phyloP scores from a whole-genome alignment of 2,113 vertebrate genomes.

The Sceloporus undulatus region DNA sequence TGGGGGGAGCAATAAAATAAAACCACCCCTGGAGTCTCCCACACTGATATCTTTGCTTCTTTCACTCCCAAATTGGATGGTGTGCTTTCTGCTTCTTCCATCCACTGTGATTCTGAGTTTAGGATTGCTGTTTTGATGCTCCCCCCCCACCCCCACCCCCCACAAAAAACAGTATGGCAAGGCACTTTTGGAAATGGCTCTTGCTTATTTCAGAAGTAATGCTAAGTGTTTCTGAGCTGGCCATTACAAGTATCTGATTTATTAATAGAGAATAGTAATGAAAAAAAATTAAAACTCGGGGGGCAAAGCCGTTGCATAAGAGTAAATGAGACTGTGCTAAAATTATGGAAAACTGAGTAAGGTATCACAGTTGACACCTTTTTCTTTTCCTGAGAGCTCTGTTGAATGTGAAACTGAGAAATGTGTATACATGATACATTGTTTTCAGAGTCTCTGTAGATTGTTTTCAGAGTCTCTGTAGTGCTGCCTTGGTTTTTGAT shows the following conservation, averaged over 20 bases:
- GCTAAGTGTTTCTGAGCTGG: constrained; percentile 1
- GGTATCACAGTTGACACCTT: constrained; percentile 15
- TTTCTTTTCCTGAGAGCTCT: not conserved
- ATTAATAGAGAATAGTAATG: not conserved
- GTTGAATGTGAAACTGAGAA: constrained; percentile 15
- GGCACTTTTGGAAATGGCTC: not conserved
- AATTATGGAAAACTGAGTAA: not conserved
- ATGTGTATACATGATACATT: constrained; percentile 6
- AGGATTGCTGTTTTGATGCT: not conserved
- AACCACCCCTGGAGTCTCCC: not conserved
- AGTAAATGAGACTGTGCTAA: not conserved
- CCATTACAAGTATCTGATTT: constrained; percentile 11
- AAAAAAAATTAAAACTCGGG: not conserved
- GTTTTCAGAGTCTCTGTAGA: constrained; percentile 48
- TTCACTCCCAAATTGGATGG: too few relatives aligned
- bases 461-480: constrained; percentile 49
- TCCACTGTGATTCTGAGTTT: not conserved
- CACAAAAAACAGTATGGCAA: not conserved
- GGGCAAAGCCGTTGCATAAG: not conserved
- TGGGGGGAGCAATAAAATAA: not conserved
- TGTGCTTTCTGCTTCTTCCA: too few relatives aligned
- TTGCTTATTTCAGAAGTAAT: not conserved
- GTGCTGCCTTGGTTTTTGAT: constrained; percentile 68
- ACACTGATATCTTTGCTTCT: too few relatives aligned
- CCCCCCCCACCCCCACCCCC: too few relatives aligned